Evolutionary conservation across 2,113 vertebrate species (phyloP), one percentile per base, ranked within the genome.

Genomic region (Orcinus orca): DNA sequence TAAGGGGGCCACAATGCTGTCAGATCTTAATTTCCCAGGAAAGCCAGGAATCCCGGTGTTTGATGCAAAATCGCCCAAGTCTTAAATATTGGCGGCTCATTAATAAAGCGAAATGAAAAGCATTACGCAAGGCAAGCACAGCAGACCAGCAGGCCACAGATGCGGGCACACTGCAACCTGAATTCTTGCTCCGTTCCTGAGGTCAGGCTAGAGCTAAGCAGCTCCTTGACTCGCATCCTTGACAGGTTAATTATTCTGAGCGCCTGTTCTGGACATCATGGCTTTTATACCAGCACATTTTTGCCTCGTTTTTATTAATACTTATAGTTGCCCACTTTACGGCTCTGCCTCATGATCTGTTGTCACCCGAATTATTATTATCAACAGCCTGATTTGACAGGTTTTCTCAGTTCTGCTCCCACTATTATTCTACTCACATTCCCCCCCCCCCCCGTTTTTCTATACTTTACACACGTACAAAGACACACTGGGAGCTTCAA

Each of bases 231-330:
- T 25, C 58, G 44, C 10, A 5, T 7, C 25, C 8, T 31, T 0
- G 12, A 84, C 38, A 3, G 41, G 44, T 21, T 7, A 5, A 25
- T 21, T 26, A 15, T 26, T 44, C 74, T 4, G 0, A 3, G 47
- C 0, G 14, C 83, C 67, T 1, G 17, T 13, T 11, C 60, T 1
- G 21, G 95, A 25, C 5, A 0, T 0, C 3, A 2, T 0, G 0
- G 74, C 13, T 53, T 88, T 4, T 0, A 14, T 3, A 12, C 60
- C 0, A 65, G 13, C 14, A 18, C 77, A 0, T 2, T 65, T 53
- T 3, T 10, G 50, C n/a, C 10, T n/a, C 0, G 17, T 90, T 84
- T 80, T 8, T 53, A 76, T 82, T 76, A 38, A 50, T 21, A 2
- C 18, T 15, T 74, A 36, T 4, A 14, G 36, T 44, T 36, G 6